A percentile compares a stretch with the other conserved stretches of the same genome.
Evolutionary conservation across 1,140 invertebrate species (phyloP).

Genomic region (Steinernema feltiae): DNA sequence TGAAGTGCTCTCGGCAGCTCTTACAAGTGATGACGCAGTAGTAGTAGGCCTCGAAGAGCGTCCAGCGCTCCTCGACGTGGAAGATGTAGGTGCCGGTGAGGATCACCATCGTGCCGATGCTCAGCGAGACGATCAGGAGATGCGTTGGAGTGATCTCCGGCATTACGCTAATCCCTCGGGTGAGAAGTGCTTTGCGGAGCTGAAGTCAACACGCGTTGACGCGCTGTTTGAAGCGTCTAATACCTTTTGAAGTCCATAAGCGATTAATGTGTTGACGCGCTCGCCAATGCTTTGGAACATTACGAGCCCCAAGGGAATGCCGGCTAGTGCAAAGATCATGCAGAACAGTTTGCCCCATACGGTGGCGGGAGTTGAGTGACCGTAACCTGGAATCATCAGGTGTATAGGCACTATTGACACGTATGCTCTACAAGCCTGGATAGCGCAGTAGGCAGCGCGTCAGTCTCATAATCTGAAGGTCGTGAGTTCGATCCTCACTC

Average conservation of each 20-base stretch:
- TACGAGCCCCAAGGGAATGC: constrained; percentile 76
- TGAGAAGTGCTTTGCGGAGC: constrained; percentile 22
- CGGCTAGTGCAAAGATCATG: constrained; percentile 59
- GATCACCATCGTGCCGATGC: constrained; percentile 47
- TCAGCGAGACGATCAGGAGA: constrained; percentile 46
- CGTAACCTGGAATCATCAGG: constrained; percentile 58
- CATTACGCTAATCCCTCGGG: constrained; percentile 23
- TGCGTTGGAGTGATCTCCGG: constrained; percentile 44
- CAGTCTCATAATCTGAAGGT: constrained; percentile 95
- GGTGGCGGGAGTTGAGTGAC: constrained; percentile 58
- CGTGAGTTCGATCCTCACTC: constrained; percentile 90
- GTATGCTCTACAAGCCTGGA: no score
- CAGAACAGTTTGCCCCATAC: constrained; percentile 58
- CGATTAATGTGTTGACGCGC: constrained; percentile 87
- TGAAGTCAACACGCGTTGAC: constrained; percentile 17
- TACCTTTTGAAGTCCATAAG: constrained; percentile 72
- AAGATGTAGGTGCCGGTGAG: constrained; percentile 47
- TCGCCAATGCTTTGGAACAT: constrained; percentile 99
- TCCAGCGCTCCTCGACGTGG: constrained; percentile 80
- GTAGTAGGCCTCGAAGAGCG: constrained; percentile 94
- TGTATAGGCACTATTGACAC: no score
- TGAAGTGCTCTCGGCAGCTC: constrained; percentile 61
- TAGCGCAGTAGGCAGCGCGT: constrained; percentile 88
- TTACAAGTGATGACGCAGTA: constrained; percentile 97
- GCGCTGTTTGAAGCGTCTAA: constrained; percentile 14